Evolutionary conservation across 1,140 invertebrate genomes (phyloP).

Genomic region (Trinorchestia longiramus): DNA sequence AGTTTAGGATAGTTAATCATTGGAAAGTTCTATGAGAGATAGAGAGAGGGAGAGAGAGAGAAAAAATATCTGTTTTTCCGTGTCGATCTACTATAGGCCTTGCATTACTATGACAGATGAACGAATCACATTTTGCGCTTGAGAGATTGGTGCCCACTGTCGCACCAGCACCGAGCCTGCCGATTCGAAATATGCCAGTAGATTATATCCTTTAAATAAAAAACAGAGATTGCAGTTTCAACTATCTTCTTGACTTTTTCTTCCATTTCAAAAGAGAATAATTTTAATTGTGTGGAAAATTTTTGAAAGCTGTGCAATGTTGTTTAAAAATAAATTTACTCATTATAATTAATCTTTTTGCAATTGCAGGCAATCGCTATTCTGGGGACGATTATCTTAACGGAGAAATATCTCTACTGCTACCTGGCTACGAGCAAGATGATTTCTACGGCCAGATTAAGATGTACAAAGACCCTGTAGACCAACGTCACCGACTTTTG

Average conservation of each 20-base stretch:
- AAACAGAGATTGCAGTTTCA: too few relatives aligned
- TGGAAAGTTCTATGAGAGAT: background rate
- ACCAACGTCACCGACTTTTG: conserved; percentile 6
- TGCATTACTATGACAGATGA: background rate
- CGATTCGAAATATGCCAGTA: too few relatives aligned
- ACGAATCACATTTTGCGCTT: background rate
- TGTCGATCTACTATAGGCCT: background rate
- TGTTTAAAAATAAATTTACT: background rate
- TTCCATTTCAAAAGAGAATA: too few relatives aligned
- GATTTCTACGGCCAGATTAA: background rate
- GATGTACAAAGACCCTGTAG: conserved; percentile 24
- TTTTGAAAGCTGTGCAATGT: background rate
- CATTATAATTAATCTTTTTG: background rate
- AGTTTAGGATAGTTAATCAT: background rate
- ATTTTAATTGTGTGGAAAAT: too few relatives aligned
- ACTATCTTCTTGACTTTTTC: too few relatives aligned
- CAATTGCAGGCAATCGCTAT: conserved; percentile 3
- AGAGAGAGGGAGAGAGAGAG: too few relatives aligned
- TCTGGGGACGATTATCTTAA: conserved; percentile 26
- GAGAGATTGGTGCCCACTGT: too few relatives aligned
- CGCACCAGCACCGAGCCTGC: too few relatives aligned
- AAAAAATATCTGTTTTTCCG: too few relatives aligned
- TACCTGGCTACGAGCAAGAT: conserved; percentile 9
- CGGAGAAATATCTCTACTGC: background rate
- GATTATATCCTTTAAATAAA: too few relatives aligned